Percentiles rank a stretch among this genome's conserved stretches.
phyloP scores from a whole-genome alignment of 2,888 invertebrate species.

The Chaetogeoica ovagalla region DNA sequence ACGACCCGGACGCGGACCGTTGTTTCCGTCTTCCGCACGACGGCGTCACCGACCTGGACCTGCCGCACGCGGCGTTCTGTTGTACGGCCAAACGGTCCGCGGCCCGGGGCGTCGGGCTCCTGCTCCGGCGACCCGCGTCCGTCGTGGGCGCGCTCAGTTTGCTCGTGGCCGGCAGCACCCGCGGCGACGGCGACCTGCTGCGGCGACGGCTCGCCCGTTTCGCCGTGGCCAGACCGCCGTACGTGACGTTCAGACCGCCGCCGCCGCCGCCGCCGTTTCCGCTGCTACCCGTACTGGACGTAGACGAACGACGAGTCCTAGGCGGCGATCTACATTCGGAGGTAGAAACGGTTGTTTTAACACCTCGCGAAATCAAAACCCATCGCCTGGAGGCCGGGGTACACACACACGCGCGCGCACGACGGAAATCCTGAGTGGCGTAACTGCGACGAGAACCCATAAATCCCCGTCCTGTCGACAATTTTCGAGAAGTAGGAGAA shows the following conservation, averaged over 20 bases:
- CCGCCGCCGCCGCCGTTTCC: constrained; percentile 56
- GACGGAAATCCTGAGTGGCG: neutral
- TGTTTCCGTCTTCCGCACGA: constrained; percentile 11
- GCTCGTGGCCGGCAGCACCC: constrained; percentile 62
- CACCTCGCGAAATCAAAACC: neutral
- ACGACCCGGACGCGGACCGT: constrained; percentile 45
- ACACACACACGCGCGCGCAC: neutral
- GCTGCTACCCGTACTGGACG: constrained; percentile 62
- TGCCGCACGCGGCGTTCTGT: constrained; percentile 10
- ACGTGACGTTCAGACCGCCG: constrained; percentile 55
- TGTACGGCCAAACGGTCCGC: constrained; percentile 11
- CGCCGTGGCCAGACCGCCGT: constrained; percentile 56
- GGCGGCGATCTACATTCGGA: constrained; percentile 61
- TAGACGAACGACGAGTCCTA: constrained; percentile 62
- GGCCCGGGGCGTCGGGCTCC: constrained; percentile 58
- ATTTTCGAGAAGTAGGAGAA: no score
- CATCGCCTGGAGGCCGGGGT: no score
- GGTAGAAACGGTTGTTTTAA: neutral
- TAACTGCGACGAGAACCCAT: no score
- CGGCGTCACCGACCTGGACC: constrained; percentile 54
- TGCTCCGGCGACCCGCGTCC: constrained; percentile 55
- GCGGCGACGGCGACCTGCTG: constrained; percentile 54
- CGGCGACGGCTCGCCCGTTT: constrained; percentile 50
- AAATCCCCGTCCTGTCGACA: no score
- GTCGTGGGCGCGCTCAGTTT: constrained; percentile 54